Base-by-base conservation (phyloP, 2,113 vertebrate species). In the Gavialis gangeticus region DNA sequence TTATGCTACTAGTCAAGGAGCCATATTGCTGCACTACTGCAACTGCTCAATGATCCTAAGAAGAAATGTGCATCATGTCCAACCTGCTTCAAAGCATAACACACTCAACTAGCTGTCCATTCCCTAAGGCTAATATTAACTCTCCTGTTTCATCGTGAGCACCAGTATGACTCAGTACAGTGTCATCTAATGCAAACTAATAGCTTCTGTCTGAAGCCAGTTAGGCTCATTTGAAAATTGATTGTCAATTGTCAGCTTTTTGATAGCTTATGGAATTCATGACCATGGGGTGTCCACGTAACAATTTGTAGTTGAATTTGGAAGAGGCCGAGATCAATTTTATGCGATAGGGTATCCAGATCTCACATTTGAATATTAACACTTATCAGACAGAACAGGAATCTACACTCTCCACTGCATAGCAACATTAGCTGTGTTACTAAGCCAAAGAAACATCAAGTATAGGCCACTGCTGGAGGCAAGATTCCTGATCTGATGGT, bases 1-100 rank as follows among this genome's bases (percentile, higher is more conserved):
- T 46, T 46, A 46, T 46, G 46, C 46, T 46, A 46, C 46, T 46
- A 46, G 46, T 46, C 46, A 46, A 46, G 46, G 46, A 46, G 3
- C 73, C 86, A 24, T 0, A 0, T 24, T 64, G 64, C 5, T 54
- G 90, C 62, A 30, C 5, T 0, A 0, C 37, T 73, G 25, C 18
- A 67, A 8, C 17, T 34, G 10, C 10, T 67, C 60, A 10, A 2
- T 27, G 79, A 89, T 59, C 19, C 37, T 27, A 57, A 30, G 57
- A 15, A 37, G 25, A 76, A 2, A 57, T 9, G 7, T 1, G 87
- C 84, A 75, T 2, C 11, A 12, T 28, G 5, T 5, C 5, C 62
- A 76, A 56, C 2, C 2, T 13, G 12, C 85, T 54, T 5, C 17
- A 25, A 30, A 34, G 57, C 59, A 4, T 22, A 22, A 69, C n/a